Evolutionary conservation across 2,797 vertebrate genomes (phyloP), one percentile per base, ranked within the genome.

Genomic region (Pipistrellus kuhlii): DNA sequence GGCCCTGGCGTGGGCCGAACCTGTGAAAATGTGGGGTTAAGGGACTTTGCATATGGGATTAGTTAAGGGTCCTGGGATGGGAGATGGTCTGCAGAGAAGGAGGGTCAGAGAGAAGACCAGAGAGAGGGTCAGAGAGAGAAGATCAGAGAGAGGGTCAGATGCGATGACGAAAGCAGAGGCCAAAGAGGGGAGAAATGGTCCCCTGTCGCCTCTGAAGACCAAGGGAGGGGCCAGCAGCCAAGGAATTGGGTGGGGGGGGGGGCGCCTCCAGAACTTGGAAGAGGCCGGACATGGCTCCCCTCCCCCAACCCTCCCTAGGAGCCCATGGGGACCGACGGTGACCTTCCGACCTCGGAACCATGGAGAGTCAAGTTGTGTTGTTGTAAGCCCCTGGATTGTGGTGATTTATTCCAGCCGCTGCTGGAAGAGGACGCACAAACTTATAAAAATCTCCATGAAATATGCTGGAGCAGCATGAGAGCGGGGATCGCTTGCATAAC

Each of bases 261-360:
- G 10, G 27, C 0, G 30, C 30, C 30, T 9, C 51, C 3, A 0
- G 89, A 44, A 15, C 6, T 53, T 1, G 35, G 69, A 9, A 23
- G 5, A 82, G 76, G n/a, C 15, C n/a, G 76, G 66, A 44, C 27
- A 14, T 0, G 18, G 64, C 6, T 12, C 4, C 41, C 55, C 25
- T 25, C 23, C 57, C 21, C 1, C 6, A 0, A 0, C 7, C 18
- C 18, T 21, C 23, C 6, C 0, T 23, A 35, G 23, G 27, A 32
- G 9, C 48, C 30, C 46, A 0, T n/a, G 0, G n/a, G 66, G n/a
- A 12, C 32, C 6, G 53, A 27, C 6, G 2, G 15, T 3, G 4
- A n/a, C 6, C 23, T 30, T 76, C 44, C 2, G 38, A 32, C 38
- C 27, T 27, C 15, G 6, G 32, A 55, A 27, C 23, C 1, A 2